Evolutionary conservation across 1,140 invertebrate genomes (phyloP).

Genomic region (Zaprionus gabonicus): DNA sequence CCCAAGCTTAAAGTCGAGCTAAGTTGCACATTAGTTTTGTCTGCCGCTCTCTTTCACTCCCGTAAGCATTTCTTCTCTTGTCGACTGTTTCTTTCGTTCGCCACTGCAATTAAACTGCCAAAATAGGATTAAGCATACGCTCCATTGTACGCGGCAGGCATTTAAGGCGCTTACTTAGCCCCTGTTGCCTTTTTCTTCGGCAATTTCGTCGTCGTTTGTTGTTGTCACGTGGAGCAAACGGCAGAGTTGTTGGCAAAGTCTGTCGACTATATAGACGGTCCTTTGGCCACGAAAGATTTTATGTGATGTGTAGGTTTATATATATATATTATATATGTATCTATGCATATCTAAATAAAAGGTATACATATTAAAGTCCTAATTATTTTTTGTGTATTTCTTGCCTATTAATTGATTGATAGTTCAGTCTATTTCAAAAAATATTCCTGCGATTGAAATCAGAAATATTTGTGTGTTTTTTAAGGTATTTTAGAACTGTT

Average conservation of each 20-base stretch:
- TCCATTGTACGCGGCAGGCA: slow-evolving; percentile 56
- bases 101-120: slow-evolving; percentile 67
- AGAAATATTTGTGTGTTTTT: neutral
- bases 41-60: neutral
- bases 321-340: neutral
- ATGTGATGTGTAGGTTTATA: neutral
- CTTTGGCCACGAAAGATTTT: slow-evolving; percentile 2
- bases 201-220: neutral
- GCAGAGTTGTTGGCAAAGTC: slow-evolving; percentile 9
- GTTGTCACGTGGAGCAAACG: neutral
- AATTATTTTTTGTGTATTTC: too few species aligned
- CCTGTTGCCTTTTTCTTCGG: slow-evolving; percentile 13
- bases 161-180: slow-evolving; percentile 66
- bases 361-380: neutral
- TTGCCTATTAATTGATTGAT: neutral
- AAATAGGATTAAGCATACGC: slow-evolving; percentile 79
- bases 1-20: slow-evolving; percentile 26
- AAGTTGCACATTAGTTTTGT: slow-evolving; percentile 55
- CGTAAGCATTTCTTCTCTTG: neutral
- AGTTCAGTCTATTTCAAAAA: neutral
- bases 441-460: too few species aligned
- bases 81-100: neutral
- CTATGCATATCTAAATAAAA: neutral
- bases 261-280: slow-evolving; percentile 12
- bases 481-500: neutral